Evolutionary conservation across 2,113 vertebrate species (phyloP).

Genomic region (Glaucidium brasilianum): DNA sequence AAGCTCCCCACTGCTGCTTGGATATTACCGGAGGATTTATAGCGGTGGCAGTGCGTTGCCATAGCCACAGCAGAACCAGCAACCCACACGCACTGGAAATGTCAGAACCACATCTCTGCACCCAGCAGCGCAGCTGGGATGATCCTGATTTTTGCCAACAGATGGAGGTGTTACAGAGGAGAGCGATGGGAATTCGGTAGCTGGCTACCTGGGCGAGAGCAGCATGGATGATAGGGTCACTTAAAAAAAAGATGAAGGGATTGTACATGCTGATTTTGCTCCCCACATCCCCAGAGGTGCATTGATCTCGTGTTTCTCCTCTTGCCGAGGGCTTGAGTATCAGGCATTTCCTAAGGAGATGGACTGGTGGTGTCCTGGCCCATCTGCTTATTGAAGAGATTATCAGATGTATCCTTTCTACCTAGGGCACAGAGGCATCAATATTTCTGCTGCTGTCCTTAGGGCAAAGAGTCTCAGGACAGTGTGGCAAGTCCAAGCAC

Average conservation of each 20-base stretch:
- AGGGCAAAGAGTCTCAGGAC: not conserved
- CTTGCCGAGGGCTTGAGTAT: not conserved
- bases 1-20: not conserved
- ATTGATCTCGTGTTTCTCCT: not conserved
- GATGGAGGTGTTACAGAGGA: constrained; percentile 29
- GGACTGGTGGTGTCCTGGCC: not conserved
- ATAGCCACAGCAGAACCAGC: constrained; percentile 53
- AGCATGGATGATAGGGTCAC: fast-evolving
- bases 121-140: not conserved
- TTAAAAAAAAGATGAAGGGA: not conserved
- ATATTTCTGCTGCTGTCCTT: not conserved
- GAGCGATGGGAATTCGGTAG: not conserved
- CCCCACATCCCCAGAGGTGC: not conserved
- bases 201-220: not conserved
- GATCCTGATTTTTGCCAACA: constrained; percentile 35
- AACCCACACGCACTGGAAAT: not conserved
- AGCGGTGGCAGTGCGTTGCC: constrained; percentile 31
- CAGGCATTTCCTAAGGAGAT: not conserved
- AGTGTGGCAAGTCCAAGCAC: not conserved
- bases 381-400: not conserved
- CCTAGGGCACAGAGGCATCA: not conserved
- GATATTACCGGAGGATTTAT: not conserved
- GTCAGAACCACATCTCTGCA: not conserved
- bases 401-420: not conserved
- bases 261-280: not conserved